Evolutionary conservation across 2,888 invertebrate species (phyloP).

Genomic region (Deilephila elpenor): DNA sequence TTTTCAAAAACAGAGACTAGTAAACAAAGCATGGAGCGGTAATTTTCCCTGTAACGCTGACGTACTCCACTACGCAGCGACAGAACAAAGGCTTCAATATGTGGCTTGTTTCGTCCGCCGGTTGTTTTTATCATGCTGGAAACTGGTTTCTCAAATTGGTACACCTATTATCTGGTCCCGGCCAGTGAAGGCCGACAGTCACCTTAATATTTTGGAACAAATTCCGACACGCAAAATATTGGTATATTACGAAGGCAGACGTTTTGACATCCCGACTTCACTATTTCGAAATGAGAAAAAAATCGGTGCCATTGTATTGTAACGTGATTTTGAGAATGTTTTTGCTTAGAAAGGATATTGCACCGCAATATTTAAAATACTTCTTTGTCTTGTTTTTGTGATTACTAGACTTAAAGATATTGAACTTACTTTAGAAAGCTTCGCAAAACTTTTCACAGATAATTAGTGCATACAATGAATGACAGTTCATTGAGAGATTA

Average conservation of each 20-base stretch:
- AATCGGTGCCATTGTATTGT: neutral
- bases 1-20: neutral
- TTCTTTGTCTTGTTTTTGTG: neutral
- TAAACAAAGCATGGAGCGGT: conserved; percentile 14
- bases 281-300: conserved; percentile 23
- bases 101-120: conserved; percentile 67
- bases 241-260: conserved; percentile 44
- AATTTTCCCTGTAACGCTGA: conserved; percentile 25
- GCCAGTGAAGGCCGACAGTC: conserved; percentile 77
- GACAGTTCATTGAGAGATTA: no score
- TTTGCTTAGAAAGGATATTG: neutral
- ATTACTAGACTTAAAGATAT: no score
- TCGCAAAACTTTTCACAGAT: no score
- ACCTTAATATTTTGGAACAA: conserved; percentile 74
- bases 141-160: conserved; percentile 82
- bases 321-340: neutral
- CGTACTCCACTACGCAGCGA: conserved; percentile 41
- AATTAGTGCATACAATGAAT: no score
- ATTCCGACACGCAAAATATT: conserved; percentile 83
- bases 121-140: conserved; percentile 66
- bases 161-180: conserved; percentile 80
- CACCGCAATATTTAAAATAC: neutral
- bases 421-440: no score
- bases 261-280: conserved; percentile 33
- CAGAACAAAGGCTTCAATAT: conserved; percentile 65